Conservation (phyloP, 2,888 invertebrate genomes). For the Spilosoma lubricipeda region DNA sequence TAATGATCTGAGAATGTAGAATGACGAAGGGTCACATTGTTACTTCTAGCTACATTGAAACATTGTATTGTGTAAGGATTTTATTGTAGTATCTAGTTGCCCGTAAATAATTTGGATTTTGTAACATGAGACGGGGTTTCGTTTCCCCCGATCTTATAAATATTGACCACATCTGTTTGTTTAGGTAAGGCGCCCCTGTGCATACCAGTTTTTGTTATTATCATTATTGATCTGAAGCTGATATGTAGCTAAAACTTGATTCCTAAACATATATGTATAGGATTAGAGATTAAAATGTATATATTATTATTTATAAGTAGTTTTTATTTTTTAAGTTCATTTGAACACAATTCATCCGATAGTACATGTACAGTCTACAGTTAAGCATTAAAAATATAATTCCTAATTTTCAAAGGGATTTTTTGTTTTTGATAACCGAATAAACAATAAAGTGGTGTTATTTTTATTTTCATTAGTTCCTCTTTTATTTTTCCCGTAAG, state of each 20-base stretch:
- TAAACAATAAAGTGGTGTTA: no score
- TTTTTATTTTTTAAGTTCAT: not conserved
- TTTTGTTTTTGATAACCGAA: no score
- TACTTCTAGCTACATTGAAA: constrained; percentile 18
- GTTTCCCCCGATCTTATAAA: constrained; percentile 12
- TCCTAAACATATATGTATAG: not conserved
- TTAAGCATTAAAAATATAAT: not conserved
- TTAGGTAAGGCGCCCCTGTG: constrained; percentile 14
- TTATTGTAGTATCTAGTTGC: constrained; percentile 23
- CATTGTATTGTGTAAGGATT: constrained; percentile 22
- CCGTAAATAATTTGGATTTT: constrained; percentile 25
- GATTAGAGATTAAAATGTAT: not conserved
- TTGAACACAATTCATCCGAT: not conserved
- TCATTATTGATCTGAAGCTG: constrained; percentile 8
- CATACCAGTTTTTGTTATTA: constrained; percentile 12
- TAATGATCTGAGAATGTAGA: constrained; percentile 51
- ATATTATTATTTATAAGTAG: no score
- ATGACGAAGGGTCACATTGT: constrained; percentile 27
- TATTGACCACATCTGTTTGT: constrained; percentile 24
- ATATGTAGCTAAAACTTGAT: constrained; percentile 2
- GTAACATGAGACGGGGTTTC: constrained; percentile 21
- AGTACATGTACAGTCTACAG: no score
- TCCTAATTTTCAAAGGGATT: not conserved
- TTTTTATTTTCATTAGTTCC: no score
- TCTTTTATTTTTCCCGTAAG: not conserved